Percentiles rank a stretch among this genome's conserved stretches.
These are phyloP conservation scores for Coleophora deauratella DNA, from an alignment of 2,888 invertebrate species.

Conservation along the genomic window DNA sequence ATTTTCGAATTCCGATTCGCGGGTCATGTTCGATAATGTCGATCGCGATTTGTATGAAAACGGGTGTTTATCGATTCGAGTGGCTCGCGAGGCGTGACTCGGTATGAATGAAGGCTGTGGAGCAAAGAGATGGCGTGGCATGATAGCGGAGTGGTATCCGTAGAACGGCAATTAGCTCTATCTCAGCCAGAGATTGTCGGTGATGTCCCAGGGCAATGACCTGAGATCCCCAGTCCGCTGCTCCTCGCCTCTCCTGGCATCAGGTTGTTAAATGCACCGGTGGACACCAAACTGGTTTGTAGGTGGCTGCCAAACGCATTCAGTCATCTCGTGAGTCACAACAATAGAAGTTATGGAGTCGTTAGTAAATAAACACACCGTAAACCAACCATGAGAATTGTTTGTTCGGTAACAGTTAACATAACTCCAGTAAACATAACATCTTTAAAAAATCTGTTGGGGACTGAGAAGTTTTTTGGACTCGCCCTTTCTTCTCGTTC, in stretches of 20 bases:
- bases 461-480: too few relatives aligned
- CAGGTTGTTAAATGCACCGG: neutral
- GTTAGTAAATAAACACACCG: too few relatives aligned
- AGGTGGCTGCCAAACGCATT: neutral
- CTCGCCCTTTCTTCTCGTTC: too few relatives aligned
- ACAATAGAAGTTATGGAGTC: neutral
- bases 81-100: slow-evolving; percentile 49
- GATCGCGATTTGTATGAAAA: slow-evolving; percentile 26
- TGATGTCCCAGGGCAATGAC: slow-evolving; percentile 42
- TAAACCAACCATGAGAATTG: too few relatives aligned
- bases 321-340: slow-evolving; percentile 1
- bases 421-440: too few relatives aligned
- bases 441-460: too few relatives aligned
- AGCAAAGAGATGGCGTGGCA: slow-evolving; percentile 25
- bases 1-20: slow-evolving; percentile 3
- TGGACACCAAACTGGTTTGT: too few relatives aligned
- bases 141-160: slow-evolving; percentile 20
- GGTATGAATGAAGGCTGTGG: slow-evolving; percentile 42
- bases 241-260: slow-evolving; percentile 1
- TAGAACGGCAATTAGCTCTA: slow-evolving; percentile 29
- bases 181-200: slow-evolving; percentile 26
- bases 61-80: slow-evolving; percentile 28
- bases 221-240: slow-evolving; percentile 21
- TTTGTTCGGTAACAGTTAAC: too few relatives aligned
- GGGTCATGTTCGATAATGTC: slow-evolving; percentile 18